These are phyloP conservation scores for Catharus fuscescens DNA, from an alignment of 2,113 vertebrate genomes.

Conservation along the genomic window DNA sequence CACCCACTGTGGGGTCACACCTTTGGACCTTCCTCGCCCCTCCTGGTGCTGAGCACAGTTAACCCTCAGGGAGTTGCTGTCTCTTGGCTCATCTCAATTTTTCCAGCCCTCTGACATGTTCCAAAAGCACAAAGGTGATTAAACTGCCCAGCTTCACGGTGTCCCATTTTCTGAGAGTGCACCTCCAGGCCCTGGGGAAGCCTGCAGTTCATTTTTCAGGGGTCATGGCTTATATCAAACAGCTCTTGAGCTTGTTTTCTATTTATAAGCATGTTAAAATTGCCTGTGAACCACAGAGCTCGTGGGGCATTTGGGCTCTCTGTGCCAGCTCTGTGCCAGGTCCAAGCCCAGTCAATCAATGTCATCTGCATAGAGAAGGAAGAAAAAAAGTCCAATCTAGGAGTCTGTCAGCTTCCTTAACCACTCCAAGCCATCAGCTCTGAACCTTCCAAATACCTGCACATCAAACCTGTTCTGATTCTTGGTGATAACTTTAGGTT, in stretches of 20 bases:
- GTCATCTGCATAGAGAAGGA: background rate
- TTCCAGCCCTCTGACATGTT: background rate
- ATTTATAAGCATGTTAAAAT: background rate
- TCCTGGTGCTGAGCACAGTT: background rate
- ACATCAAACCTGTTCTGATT: slow-evolving; percentile 3
- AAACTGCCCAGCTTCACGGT: background rate
- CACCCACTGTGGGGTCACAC: background rate
- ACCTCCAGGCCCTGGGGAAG: background rate
- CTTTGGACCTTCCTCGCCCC: background rate
- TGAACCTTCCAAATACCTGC: background rate
- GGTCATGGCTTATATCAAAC: background rate
- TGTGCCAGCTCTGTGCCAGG: background rate
- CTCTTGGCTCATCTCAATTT: background rate
- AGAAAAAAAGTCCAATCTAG: background rate
- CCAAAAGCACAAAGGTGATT: background rate
- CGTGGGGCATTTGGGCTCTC: background rate
- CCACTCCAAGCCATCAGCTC: background rate
- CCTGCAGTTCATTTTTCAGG: background rate
- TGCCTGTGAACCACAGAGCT: background rate
- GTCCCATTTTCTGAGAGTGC: background rate
- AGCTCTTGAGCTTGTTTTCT: background rate
- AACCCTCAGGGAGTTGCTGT: background rate
- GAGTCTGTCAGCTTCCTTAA: background rate
- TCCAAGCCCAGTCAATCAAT: slow-evolving; percentile 2
- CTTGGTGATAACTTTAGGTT: background rate